Percentiles rank a stretch among this genome's conserved stretches.
Conservation (phyloP, 2,888 invertebrate species). For the Aplocera efformata region DNA sequence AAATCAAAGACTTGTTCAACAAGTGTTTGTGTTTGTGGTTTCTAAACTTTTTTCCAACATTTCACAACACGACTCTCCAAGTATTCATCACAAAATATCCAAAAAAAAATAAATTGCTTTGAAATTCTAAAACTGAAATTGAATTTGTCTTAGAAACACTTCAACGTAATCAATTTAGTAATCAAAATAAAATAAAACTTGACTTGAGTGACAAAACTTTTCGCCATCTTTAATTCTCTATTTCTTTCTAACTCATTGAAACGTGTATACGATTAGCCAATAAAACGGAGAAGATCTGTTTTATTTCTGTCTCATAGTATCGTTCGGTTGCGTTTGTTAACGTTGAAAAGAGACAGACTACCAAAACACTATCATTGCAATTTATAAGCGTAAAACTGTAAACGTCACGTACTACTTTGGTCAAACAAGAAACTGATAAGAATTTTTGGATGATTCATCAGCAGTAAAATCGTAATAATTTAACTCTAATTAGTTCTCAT, state of each 20-base stretch:
- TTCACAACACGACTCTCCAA: slow-evolving; percentile 29
- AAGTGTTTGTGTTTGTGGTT: slow-evolving; percentile 47
- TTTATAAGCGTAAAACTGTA: slow-evolving; percentile 42
- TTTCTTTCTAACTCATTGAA: slow-evolving; percentile 59
- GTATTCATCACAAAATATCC: no score
- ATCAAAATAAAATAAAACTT: slow-evolving; percentile 44
- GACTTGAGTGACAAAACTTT: slow-evolving; percentile 32
- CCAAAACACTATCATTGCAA: slow-evolving; percentile 19
- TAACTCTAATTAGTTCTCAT: slow-evolving; percentile 3
- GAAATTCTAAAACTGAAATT: slow-evolving; percentile 1
- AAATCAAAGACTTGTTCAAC: slow-evolving; percentile 70
- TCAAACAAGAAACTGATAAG: slow-evolving; percentile 71
- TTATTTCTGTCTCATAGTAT: slow-evolving; percentile 23
- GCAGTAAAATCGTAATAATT: slow-evolving; percentile 15
- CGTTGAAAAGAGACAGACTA: slow-evolving; percentile 48
- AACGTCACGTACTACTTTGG: slow-evolving; percentile 60
- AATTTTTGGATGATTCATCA: slow-evolving; percentile 52
- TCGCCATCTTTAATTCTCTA: slow-evolving; percentile 57
- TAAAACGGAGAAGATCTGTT: slow-evolving; percentile 19
- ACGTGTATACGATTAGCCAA: slow-evolving; percentile 28
- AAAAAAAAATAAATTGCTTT: no score
- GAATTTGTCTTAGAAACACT: slow-evolving; percentile 7
- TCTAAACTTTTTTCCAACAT: slow-evolving; percentile 53
- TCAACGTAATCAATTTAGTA: slow-evolving; percentile 27
- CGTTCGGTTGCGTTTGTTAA: background rate